Base-by-base conservation (phyloP, 2,888 invertebrate species). In the Ischnus inquisitorius region DNA sequence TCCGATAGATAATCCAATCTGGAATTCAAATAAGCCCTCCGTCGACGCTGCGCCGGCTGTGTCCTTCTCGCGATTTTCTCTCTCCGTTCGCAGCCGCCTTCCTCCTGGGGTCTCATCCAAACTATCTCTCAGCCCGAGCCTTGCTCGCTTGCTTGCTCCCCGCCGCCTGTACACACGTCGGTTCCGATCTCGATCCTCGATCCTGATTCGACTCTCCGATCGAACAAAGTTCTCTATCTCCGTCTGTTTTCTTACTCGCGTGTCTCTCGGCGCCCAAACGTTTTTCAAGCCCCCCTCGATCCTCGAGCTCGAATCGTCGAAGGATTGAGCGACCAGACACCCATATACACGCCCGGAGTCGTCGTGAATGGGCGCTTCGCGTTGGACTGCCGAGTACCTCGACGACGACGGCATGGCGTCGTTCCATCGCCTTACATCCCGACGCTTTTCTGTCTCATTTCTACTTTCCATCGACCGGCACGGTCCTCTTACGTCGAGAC, bases 1-100 rank as follows among this genome's bases (percentile, higher is more conserved):
- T 91, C 90, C 91, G 88, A 89, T 90, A 88, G 90, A 90, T 91
- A 91, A 91, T 91, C 91, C 90, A 91, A 91, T 91, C 91, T 91
- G 90, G 91, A 91, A 91, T 91, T 91, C 90, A 91, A 91, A 91
- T 91, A 90, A 91, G 90, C 83, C 80, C 46, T 25, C 57, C 57
- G 57, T 57, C 57, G 57, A 28, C 57, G 79, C 48, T 75, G 72
- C 41, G 48, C 79, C 80, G 75, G 80, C 78, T 79, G 74, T 75
- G 68, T n/a, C 79, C 79, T 68, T 77, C 25, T 57, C 10, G 34
- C 43, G 67, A 85, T 64, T 60, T 65, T 79, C 64, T 43, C 39
- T 65, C 75, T 71, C 77, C 60, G 75, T 39, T 28, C 65, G 60
- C 64, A 51, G 22, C 48, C 72, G 48, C 64, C 48, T 14, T 25